A percentile compares a stretch with the other conserved stretches of the same genome.
These are phyloP conservation scores for Heteropelma amictum DNA, from an alignment of 2,888 invertebrate genomes.

Conservation along the genomic window DNA sequence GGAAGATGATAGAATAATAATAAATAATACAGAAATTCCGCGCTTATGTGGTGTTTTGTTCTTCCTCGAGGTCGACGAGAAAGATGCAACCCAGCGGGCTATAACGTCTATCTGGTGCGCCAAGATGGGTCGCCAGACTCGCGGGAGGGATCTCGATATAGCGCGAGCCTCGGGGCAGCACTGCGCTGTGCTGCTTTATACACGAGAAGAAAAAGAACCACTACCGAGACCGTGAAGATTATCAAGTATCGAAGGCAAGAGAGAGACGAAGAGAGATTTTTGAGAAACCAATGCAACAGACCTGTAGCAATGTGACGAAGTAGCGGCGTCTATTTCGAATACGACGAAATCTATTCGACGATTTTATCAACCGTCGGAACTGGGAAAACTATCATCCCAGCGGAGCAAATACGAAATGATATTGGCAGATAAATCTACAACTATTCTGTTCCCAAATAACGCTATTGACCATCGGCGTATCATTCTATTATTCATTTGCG, in stretches of 20 bases:
- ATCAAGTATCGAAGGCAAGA: slow-evolving; percentile 10
- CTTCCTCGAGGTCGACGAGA: slow-evolving; percentile 47
- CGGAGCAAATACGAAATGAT: not conserved
- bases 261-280: slow-evolving; percentile 3
- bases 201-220: slow-evolving; percentile 48
- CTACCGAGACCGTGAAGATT: slow-evolving; percentile 33
- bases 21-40: slow-evolving; percentile 8
- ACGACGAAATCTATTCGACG: slow-evolving; percentile 26
- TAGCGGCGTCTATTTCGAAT: slow-evolving; percentile 56
- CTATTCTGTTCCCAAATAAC: no score
- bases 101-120: slow-evolving; percentile 41
- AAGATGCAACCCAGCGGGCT: slow-evolving; percentile 28
- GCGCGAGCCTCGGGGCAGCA: slow-evolving; percentile 60
- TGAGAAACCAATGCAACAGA: slow-evolving; percentile 43
- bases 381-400: not conserved
- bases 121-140: slow-evolving; percentile 52
- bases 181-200: slow-evolving; percentile 51
- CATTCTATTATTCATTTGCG: no score
- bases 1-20: not conserved
- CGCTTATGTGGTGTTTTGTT: slow-evolving; percentile 13
- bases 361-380: slow-evolving; percentile 18
- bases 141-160: slow-evolving; percentile 60
- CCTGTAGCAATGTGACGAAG: slow-evolving; percentile 41
- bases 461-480: no score
- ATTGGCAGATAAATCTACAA: no score